Base-by-base conservation (phyloP, 2,888 invertebrate species). In the Cryptocephalus primarius region DNA sequence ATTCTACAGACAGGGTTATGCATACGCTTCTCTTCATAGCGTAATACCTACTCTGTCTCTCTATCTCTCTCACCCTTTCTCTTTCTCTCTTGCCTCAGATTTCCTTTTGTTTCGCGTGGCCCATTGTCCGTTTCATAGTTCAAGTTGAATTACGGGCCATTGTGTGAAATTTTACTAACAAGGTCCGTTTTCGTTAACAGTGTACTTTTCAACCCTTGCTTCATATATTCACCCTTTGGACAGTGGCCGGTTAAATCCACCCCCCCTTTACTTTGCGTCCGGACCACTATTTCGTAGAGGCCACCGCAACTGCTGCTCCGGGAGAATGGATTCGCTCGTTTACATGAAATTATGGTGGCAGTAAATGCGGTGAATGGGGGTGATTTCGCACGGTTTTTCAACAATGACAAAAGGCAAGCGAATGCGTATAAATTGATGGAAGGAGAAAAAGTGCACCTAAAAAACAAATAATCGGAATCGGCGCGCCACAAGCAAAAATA, bases 161-260 rank as follows among this genome's bases (percentile, higher is more conserved):
- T 57, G 56, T 54, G 57, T 50, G 57, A 60, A 60, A 58, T 60
- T 60, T 58, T 55, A 56, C 60, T 64, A 65, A 63, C 62, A 60
- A 62, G 60, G 55, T 54, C 57, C 60, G 59, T 60, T 62, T 55
- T 57, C 58, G 55, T 55, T 61, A 61, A 61, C 62, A 60, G 62
- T 59, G 59, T 66, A 63, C 59, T 62, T 64, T 64, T 62, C 60
- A 65, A 66, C 68, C 66, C 32, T 67, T 63, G 64, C 65, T 64
- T 67, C 66, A 67, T 66, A 65, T 66, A 68, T 67, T 66, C 66
- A 64, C 66, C 66, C 67, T 51, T 54, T 55, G 68, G 68, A 68
- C 68, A 68, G 63, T 67, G 67, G 67, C 36, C 66, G 63, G 62
- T 61, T 63, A 64, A 63, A 65, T 61, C 64, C 63, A 64, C 64